These are phyloP conservation scores for Indicator maculatus DNA, from an alignment of 2,113 vertebrate genomes.

Conservation along the genomic window DNA sequence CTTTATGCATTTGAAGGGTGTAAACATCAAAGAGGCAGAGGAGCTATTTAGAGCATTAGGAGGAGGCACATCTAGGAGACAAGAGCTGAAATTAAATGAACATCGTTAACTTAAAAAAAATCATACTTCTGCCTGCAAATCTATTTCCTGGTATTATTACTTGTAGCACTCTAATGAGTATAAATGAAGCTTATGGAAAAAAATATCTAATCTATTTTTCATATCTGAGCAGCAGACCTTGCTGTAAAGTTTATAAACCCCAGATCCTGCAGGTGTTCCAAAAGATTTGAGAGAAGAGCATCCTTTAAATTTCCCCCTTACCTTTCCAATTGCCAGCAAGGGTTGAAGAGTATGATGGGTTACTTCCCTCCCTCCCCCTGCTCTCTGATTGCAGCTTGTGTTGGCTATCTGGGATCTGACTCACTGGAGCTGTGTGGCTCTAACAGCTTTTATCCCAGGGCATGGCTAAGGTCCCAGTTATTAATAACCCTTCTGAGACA, in stretches of 20 bases:
- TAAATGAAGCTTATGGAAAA: conserved; percentile 50
- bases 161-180: conserved; percentile 51
- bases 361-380: rapidly evolving
- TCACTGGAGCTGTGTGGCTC: conserved; percentile 74
- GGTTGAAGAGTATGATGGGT: background rate
- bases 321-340: background rate
- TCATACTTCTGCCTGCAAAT: conserved; percentile 57
- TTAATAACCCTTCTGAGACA: background rate
- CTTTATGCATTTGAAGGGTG: conserved; percentile 71
- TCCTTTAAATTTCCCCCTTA: background rate
- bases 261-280: background rate
- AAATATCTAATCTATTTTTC: conserved; percentile 44
- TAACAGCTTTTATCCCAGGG: conserved; percentile 76
- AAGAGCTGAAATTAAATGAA: conserved; percentile 70
- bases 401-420: conserved; percentile 66
- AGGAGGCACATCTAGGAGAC: conserved; percentile 53
- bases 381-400: conserved; percentile 68
- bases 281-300: background rate
- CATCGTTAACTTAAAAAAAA: conserved; percentile 62
- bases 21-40: conserved; percentile 68
- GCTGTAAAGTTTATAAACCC: background rate
- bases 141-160: conserved; percentile 58
- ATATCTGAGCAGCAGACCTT: background rate
- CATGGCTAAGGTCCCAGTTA: conserved; percentile 48
- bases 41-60: conserved; percentile 66